These are phyloP conservation scores for Rhopalosiphum padi DNA, from an alignment of 1,140 invertebrate species.

Conservation along the genomic window DNA sequence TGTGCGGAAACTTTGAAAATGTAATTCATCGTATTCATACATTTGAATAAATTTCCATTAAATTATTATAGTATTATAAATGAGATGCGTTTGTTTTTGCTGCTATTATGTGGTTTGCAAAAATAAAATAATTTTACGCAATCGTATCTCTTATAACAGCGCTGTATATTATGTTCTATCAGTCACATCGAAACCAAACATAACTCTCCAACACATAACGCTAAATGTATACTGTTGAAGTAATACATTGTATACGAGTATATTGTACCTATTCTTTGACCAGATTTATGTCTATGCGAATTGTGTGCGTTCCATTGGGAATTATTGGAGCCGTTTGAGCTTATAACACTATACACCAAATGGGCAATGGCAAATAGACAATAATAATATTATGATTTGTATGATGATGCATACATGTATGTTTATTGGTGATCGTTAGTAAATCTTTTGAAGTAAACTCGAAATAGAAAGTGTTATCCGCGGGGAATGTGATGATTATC, in stretches of 20 bases:
- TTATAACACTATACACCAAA: not conserved
- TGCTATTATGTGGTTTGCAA: not conserved
- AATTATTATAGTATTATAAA: not conserved
- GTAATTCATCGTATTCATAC: not conserved
- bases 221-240: not conserved
- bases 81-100: not conserved
- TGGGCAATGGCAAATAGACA: not conserved
- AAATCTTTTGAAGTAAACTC: not conserved
- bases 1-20: not conserved
- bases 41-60: not conserved
- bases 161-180: not conserved
- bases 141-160: not conserved
- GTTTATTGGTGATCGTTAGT: not conserved
- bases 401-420: not conserved
- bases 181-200: not conserved
- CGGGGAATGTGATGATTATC: not conserved
- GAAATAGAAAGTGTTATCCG: not conserved
- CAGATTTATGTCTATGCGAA: not conserved
- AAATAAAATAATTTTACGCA: not conserved
- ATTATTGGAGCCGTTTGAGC: not conserved
- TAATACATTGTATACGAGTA: not conserved
- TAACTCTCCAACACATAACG: not conserved
- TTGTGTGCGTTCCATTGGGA: not conserved
- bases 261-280: not conserved
- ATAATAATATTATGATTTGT: not conserved